Evolutionary conservation across 2,113 vertebrate genomes (phyloP).

Genomic region (Amblyopsis rosae): DNA sequence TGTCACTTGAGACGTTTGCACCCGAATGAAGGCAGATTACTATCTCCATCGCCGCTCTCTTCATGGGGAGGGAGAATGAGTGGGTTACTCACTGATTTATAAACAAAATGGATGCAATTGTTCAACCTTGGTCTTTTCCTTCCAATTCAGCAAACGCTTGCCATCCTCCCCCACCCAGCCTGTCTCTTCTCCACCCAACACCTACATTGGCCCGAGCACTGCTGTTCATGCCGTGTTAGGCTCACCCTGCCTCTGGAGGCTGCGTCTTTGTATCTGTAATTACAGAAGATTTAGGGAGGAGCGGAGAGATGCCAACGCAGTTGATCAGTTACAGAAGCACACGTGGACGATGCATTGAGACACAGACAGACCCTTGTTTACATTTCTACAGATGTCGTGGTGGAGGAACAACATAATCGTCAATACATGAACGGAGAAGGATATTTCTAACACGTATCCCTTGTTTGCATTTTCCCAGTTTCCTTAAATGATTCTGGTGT

Average conservation of each 20-base stretch:
- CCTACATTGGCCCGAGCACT: constrained; percentile 3
- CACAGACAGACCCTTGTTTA: constrained; percentile 61
- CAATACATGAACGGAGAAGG: constrained; percentile 48
- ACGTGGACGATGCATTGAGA: constrained; percentile 55
- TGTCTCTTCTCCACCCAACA: background rate
- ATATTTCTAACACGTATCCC: constrained; percentile 64
- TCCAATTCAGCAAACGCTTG: constrained; percentile 14
- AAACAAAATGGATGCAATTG: background rate
- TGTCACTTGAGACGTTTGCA: constrained; percentile 31
- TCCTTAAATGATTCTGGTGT: constrained; percentile 50
- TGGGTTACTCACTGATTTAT: too few relatives aligned
- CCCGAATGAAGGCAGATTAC: constrained; percentile 30
- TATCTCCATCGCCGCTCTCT: constrained; percentile 52
- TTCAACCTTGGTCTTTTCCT: background rate
- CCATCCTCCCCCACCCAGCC: background rate
- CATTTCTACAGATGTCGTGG: constrained; percentile 53
- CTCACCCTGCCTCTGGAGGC: constrained; percentile 28
- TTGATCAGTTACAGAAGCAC: constrained; percentile 59
- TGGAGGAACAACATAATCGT: constrained; percentile 63
- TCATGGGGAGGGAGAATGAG: too few relatives aligned
- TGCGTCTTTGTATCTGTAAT: constrained; percentile 44
- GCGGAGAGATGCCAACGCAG: constrained; percentile 24
- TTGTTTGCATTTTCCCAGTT: constrained; percentile 14
- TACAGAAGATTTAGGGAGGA: constrained; percentile 46
- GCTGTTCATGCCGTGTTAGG: too few relatives aligned